These are phyloP conservation scores for Gasterosteus nipponicus DNA, from an alignment of 2,113 vertebrate genomes.

Conservation along the genomic window DNA sequence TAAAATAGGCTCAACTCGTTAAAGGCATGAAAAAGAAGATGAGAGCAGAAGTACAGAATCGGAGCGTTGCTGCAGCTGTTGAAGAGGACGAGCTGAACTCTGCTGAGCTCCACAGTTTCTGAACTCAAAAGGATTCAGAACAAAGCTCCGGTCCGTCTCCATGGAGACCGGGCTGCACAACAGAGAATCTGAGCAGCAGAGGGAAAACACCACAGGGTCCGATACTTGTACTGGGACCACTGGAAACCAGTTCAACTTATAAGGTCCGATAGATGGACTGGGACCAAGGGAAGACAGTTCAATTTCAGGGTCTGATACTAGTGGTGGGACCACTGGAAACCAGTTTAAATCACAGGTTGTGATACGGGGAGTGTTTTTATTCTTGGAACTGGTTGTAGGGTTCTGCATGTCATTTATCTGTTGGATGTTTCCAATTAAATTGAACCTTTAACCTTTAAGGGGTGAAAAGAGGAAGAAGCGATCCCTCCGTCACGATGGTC, in stretches of 20 bases:
- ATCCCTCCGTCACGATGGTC: no score
- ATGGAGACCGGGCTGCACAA: constrained; percentile 57
- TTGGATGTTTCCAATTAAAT: no score
- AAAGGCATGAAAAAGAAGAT: not conserved
- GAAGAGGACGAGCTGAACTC: constrained; percentile 3
- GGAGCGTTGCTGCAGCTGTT: not conserved
- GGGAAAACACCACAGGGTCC: not conserved
- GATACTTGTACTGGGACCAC: not conserved
- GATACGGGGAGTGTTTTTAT: no score
- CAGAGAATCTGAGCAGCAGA: constrained; percentile 39
- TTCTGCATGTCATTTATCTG: no score
- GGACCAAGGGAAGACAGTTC: no score
- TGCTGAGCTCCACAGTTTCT: constrained; percentile 57
- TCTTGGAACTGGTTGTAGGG: no score
- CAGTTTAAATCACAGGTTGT: no score
- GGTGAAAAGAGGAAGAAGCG: no score
- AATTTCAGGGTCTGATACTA: no score
- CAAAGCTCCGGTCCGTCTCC: constrained; percentile 62
- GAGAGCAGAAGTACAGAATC: not conserved
- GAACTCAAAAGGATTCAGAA: constrained; percentile 50
- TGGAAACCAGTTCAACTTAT: constrained; percentile 9
- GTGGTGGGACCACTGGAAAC: no score
- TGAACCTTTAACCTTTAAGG: no score
- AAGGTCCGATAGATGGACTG: no score
- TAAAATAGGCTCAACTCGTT: not conserved